Conservation (phyloP, 2,888 invertebrate species). For the Dryococelus australis region DNA sequence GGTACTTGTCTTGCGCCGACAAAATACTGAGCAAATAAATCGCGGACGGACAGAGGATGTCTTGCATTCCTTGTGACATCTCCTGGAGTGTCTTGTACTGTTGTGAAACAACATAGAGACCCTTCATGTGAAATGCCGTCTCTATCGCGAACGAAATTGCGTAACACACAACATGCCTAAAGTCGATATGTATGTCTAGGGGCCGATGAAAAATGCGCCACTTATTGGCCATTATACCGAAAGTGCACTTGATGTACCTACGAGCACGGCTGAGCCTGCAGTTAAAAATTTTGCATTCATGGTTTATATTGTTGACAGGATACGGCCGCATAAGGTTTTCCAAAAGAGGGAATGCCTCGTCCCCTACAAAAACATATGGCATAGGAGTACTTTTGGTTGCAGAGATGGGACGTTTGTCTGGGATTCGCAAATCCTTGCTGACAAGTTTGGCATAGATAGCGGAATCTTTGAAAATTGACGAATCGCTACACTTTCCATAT, state of each 20-base stretch:
- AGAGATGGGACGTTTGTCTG: background rate
- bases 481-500: conserved; percentile 28
- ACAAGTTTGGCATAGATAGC: background rate
- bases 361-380: conserved; percentile 3
- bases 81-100: no score
- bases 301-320: no score
- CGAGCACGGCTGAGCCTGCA: no score
- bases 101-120: background rate
- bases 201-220: conserved; percentile 22
- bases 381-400: background rate
- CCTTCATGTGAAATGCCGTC: conserved; percentile 18
- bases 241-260: conserved; percentile 23
- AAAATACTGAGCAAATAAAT: no score
- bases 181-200: conserved; percentile 18
- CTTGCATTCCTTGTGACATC: no score
- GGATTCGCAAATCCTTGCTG: background rate
- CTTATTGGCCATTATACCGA: conserved; percentile 26
- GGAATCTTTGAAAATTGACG: conserved; percentile 2
- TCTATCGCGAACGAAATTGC: background rate
- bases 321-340: no score
- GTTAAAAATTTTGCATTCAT: no score
- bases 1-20: no score
- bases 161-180: conserved; percentile 7
- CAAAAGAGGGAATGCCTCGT: background rate
- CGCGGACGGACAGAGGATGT: no score